Conservation (phyloP, 2,113 vertebrate species). For the Limnothrissa miodon region DNA sequence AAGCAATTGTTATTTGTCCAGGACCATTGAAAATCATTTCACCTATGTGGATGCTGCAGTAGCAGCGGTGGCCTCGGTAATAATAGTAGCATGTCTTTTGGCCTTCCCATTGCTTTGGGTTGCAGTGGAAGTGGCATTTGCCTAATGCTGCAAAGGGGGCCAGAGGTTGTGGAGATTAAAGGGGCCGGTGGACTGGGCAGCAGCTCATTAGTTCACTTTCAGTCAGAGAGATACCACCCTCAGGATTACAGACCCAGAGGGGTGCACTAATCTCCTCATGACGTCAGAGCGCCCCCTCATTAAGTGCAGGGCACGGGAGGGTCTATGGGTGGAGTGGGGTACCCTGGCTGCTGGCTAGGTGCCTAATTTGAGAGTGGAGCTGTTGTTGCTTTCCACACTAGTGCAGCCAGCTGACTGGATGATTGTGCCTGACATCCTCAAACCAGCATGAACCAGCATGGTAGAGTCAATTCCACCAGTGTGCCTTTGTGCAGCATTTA, state of each 20-base stretch:
- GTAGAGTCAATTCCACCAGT: not conserved
- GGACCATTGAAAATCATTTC: not conserved
- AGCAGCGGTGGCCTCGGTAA: not conserved
- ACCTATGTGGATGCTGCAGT: not conserved
- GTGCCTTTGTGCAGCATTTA: not conserved
- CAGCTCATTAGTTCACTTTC: slow-evolving; percentile 1
- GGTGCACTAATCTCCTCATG: not conserved
- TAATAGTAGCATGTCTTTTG: not conserved
- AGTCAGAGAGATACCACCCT: not conserved
- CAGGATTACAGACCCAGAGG: not conserved
- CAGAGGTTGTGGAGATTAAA: not conserved
- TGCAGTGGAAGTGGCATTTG: not conserved
- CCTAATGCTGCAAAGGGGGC: not conserved
- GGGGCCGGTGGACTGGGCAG: not conserved
- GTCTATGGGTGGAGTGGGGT: not conserved
- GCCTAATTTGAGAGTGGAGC: not conserved
- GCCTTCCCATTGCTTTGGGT: not conserved
- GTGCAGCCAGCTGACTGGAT: not conserved
- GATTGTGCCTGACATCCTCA: not conserved
- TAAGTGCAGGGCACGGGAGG: not conserved
- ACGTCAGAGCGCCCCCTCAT: not conserved
- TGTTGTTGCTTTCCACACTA: not conserved
- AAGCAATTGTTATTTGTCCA: not conserved
- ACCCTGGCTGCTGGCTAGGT: not conserved
- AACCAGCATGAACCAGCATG: not conserved